phyloP scores from a whole-genome alignment of 2,797 vertebrate genomes.

The Esox masquinongy region DNA sequence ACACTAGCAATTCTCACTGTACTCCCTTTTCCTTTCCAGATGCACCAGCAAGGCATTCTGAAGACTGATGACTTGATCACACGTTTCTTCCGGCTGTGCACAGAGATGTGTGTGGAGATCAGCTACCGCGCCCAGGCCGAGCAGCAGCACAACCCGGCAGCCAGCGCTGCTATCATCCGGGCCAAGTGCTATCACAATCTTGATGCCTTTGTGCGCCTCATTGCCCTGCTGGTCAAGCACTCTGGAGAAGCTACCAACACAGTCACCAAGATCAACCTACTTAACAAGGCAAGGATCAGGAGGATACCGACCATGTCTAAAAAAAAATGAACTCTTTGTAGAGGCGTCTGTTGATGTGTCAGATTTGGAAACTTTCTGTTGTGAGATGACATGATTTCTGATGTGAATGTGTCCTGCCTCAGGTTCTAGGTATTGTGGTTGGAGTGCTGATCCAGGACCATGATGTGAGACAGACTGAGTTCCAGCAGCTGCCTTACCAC shows the following conservation, averaged over 20 bases:
- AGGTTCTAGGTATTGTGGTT: slow-evolving; percentile 98
- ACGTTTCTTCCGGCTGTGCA: slow-evolving; percentile 97
- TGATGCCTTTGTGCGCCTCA: slow-evolving; percentile 96
- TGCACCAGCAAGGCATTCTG: slow-evolving; percentile 98
- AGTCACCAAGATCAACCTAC: slow-evolving; percentile 97
- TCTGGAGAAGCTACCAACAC: slow-evolving; percentile 99
- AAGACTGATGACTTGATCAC: slow-evolving; percentile 99
- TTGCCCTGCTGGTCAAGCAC: slow-evolving; percentile 96
- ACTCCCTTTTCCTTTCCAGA: slow-evolving; percentile 67
- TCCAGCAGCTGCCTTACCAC: slow-evolving; percentile 97
- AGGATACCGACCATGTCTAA: background rate
- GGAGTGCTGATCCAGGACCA: slow-evolving; percentile 98
- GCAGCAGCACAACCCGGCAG: slow-evolving; percentile 97
- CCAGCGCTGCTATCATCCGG: slow-evolving; percentile 96
- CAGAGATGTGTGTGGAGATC: slow-evolving; percentile 99
- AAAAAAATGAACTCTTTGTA: background rate
- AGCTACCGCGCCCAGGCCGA: slow-evolving; percentile 97
- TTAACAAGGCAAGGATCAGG: slow-evolving; percentile 86
- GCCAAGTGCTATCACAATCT: slow-evolving; percentile 99
- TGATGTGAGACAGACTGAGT: slow-evolving; percentile 95
- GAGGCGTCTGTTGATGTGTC: background rate
- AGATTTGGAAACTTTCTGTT: background rate
- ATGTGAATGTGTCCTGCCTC: background rate
- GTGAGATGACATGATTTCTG: background rate
- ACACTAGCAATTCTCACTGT: background rate